Evolutionary conservation across 2,797 vertebrate species (phyloP).

Genomic region (Hyperoplus lanceolatus): DNA sequence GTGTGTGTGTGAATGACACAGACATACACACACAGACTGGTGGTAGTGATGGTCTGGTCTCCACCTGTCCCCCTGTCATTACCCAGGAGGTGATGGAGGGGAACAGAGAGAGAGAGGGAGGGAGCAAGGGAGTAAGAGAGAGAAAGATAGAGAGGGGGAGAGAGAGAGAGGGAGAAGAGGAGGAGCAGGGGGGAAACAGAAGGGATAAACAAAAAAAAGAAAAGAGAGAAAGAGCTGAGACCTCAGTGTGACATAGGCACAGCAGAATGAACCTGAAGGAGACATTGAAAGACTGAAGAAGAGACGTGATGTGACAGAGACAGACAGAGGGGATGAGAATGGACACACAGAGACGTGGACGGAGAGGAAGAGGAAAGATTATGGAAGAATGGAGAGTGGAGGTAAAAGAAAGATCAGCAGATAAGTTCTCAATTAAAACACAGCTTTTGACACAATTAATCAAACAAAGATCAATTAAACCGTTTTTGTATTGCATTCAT

Average conservation of each 20-base stretch:
- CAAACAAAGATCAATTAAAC: neutral
- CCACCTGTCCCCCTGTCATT: constrained; percentile 79
- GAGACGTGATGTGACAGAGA: constrained; percentile 57
- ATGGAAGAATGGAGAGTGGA: constrained; percentile 20
- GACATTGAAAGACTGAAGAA: constrained; percentile 57
- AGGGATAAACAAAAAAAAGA: constrained; percentile 34
- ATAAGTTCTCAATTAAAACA: neutral
- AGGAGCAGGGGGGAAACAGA: neutral
- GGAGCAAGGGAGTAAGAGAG: neutral
- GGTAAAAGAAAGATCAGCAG: constrained; percentile 19
- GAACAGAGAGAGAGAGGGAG: constrained; percentile 42
- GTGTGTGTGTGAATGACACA: constrained; percentile 21
- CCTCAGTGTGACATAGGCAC: constrained; percentile 47
- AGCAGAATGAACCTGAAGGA: constrained; percentile 42
- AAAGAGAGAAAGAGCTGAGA: constrained; percentile 54
- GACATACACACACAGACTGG: constrained; percentile 43
- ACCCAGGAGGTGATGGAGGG: constrained; percentile 74
- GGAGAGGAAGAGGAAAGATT: constrained; percentile 35
- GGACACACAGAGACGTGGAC: constrained; percentile 32
- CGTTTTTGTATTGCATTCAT: neutral
- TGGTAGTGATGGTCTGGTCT: constrained; percentile 73
- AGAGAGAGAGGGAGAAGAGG: constrained; percentile 6
- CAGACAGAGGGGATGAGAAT: constrained; percentile 33
- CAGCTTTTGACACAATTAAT: neutral
- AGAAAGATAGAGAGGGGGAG: constrained; percentile 61